Base-by-base conservation (phyloP, 2,113 vertebrate genomes). In the Hippocampus zosterae region DNA sequence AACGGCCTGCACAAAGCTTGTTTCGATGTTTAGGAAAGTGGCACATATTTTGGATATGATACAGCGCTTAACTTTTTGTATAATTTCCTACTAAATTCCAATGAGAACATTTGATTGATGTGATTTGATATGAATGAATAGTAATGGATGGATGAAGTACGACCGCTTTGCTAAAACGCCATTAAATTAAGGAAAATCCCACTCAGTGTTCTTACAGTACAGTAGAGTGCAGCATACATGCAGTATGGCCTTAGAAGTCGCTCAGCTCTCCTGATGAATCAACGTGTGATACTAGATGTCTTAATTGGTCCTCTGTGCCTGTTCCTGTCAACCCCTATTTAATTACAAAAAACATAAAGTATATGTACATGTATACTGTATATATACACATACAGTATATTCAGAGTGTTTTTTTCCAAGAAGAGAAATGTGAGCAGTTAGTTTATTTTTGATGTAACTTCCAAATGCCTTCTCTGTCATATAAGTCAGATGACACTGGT, bases 241-340 rank as follows among this genome's bases (percentile, higher is more conserved):
- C 25, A 48, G 80, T 40, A 70, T 75, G 79, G 81, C 83, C 82
- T 86, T 80, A 84, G 77, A 72, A 84, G 75, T 81, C 84, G 69
- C 69, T 81, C 73, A 80, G 81, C 74, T 71, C 80, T 70, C 76
- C 63, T 82, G 70, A 71, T 70, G 78, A 82, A 87, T 87, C 68
- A 70, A 81, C 80, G 71, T 80, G 71, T 88, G 80, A 87, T 80
- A 82, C 59, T 81, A 65, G 75, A 76, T 90, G 83, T 91, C 89
- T 91, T 89, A 89, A 86, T 76, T 81, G 75, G 85, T 88, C 85
- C 85, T 87, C 87, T 81, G 88, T 90, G 91, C 89, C 89, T 90
- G 82, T 85, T 84, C 71, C 79, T 77, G 69, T 81, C 75, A 67
- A 79, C 67, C 81, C 66, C 27, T 65, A 65, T 65, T 65, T 63